A percentile compares a stretch with the other conserved stretches of the same genome.
These are phyloP conservation scores for Mola mola DNA, from an alignment of 2,113 vertebrate genomes.

Conservation along the genomic window DNA sequence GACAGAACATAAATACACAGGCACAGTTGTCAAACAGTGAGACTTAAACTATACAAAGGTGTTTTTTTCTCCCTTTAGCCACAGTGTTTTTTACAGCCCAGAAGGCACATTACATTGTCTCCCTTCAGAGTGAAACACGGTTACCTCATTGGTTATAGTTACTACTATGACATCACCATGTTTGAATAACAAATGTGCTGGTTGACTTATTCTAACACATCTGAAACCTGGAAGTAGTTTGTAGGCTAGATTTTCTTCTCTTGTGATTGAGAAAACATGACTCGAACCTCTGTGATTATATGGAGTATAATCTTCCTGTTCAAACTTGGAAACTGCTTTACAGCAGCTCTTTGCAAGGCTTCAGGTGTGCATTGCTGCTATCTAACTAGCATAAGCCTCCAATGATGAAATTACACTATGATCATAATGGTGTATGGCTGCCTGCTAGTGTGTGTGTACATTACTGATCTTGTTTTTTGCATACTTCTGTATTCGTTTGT, in stretches of 20 bases:
- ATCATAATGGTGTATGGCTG: conserved; percentile 64
- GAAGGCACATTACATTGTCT: conserved; percentile 66
- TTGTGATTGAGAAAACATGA: conserved; percentile 21
- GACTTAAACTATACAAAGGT: conserved; percentile 37
- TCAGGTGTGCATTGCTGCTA: no score
- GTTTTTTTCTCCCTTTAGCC: conserved; percentile 40
- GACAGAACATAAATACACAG: background rate
- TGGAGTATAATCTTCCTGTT: background rate
- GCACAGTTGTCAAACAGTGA: conserved; percentile 23
- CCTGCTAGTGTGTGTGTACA: conserved; percentile 22
- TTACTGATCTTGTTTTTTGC: conserved; percentile 54
- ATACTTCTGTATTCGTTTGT: conserved; percentile 59
- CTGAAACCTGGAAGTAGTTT: conserved; percentile 28
- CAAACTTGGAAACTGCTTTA: no score
- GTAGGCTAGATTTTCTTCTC: conserved; percentile 14
- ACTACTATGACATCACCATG: conserved; percentile 70
- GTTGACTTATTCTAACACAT: conserved; percentile 58
- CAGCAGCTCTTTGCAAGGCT: no score
- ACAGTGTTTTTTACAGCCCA: conserved; percentile 60
- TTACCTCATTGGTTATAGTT: conserved; percentile 74
- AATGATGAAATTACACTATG: no score
- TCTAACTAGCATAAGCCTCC: no score
- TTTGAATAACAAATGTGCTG: conserved; percentile 62
- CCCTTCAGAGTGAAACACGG: conserved; percentile 60
- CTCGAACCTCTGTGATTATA: conserved; percentile 18